Evolutionary conservation across 1,140 invertebrate genomes (phyloP), one percentile per base, ranked within the genome.

Genomic region (Atopsyche davidsoni): DNA sequence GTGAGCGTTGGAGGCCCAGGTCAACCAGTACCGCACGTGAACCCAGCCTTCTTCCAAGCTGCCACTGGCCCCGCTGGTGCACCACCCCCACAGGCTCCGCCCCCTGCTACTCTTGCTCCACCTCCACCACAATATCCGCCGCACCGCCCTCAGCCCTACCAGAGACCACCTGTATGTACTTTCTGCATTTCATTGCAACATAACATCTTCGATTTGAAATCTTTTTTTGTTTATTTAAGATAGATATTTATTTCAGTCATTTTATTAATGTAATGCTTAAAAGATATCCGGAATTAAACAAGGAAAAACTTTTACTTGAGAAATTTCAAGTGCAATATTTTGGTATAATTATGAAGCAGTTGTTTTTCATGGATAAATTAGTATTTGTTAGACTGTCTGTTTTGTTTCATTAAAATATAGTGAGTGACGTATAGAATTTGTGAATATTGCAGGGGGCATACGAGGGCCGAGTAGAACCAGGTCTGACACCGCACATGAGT

Each of bases 31-130:
- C 92, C 92, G 16, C 92, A 97, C 67, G 92, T 97, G 38, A 97
- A 97, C 75, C 93, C 92, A 25, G 92, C 92, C 36, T 96, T 96
- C 78, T 96, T 96, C 70, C 87, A 85, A 59, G 85, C 86, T 61
- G 83, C 81, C 49, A 70, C 62, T 59, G 68, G 36, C 68, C 70
- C 25, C 80, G 82, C 50, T 74, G 71, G 68, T 4, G 76, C 73
- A 34, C 62, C 57, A 69, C 49, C 78, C 9, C 77, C 79, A 24
- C 82, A 82, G 44, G 79, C 77, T 11, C 79, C 78, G 16, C 67
- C 76, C 11, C 75, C 77, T 42, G 75, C 79, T 11, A 78, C 79
- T 19, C 79, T 80, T 51, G 77, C 73, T 16, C 72, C 75, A 11
- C 74, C 74, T 4, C 43, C 40, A 24, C 13, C 40, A 43, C 53